Base-by-base conservation (phyloP, 2,888 invertebrate species). In the Dryadula phaetusa region DNA sequence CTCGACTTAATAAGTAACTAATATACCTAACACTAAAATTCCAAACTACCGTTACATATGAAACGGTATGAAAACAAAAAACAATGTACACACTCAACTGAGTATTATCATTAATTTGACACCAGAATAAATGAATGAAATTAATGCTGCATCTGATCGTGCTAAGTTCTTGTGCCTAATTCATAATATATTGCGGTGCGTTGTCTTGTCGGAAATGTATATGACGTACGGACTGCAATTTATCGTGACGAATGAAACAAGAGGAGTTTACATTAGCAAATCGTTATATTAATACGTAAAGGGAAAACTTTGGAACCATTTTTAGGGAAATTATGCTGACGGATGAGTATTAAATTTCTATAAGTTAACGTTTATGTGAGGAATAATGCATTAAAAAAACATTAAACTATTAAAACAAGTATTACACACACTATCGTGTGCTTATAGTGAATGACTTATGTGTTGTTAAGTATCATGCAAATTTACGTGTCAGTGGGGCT, bases 181-280 rank as follows among this genome's bases (percentile, higher is more conserved):
- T 75, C 76, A 76, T 84, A 85, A 88, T 85, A 81, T 88, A 86
- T 82, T 67, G 72, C 74, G 76, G 76, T 75, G 77, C 62, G 62
- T 78, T 79, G 80, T 80, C 79, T 77, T 78, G 76, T 76, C 76
- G 80, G 81, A 77, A 76, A 76, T 79, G 78, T 79, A 78, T 77
- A 77, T 80, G 84, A 85, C 83, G 76, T 77, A 86, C 79, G 75
- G 72, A 61, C 61, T 20, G 56, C 68, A 28, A 70, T 70, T 66
- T 62, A 70, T 70, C 65, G 62, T 58, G 32, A 49, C 52, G 25
- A 67, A 64, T 63, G n/a, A n/a, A n/a, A 67, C 58, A 64, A 18
- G 63, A 58, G n/a, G 32, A 56, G 20, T 47, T 37, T 44, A 49
- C 37, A 46, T 56, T 37, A 63, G 0, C 18, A 25, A 32, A 14